Percentiles rank a stretch among this genome's conserved stretches.
Evolutionary conservation across 2,797 vertebrate genomes (phyloP).

Genomic region (Sebastes kiyomatsui): DNA sequence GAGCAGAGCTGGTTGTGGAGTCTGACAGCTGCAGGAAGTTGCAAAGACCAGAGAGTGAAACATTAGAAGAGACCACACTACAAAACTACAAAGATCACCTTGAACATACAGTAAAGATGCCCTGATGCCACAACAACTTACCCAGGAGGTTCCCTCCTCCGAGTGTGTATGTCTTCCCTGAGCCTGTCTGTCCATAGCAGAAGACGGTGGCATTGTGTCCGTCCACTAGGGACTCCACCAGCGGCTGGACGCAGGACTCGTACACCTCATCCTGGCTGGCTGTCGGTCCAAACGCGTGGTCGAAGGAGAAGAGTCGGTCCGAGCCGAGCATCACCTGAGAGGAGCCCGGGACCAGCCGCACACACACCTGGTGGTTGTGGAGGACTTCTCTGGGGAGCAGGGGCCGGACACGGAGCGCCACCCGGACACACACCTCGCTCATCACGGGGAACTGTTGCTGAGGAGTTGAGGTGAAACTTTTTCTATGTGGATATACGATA

Average conservation of each 20-base stretch:
- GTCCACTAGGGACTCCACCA: slow-evolving; percentile 84
- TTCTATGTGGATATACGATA: not conserved
- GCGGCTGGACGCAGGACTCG: slow-evolving; percentile 85
- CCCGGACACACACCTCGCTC: slow-evolving; percentile 88
- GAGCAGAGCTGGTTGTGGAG: too few species aligned
- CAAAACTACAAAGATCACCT: not conserved
- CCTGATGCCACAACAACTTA: slow-evolving; percentile 59
- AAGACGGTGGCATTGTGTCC: slow-evolving; percentile 93
- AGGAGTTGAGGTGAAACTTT: not conserved
- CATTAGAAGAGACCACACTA: not conserved
- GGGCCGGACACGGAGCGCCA: slow-evolving; percentile 91
- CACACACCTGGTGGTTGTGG: slow-evolving; percentile 86
- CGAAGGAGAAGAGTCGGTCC: slow-evolving; percentile 88
- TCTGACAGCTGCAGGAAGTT: not conserved
- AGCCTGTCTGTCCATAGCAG: slow-evolving; percentile 93
- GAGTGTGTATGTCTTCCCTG: slow-evolving; percentile 94
- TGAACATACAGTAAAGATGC: not conserved
- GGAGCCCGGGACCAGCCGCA: slow-evolving; percentile 82
- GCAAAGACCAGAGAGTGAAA: not conserved
- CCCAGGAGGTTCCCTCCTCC: slow-evolving; percentile 83
- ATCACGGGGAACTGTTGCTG: slow-evolving; percentile 48
- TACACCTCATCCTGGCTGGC: slow-evolving; percentile 89
- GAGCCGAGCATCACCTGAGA: slow-evolving; percentile 86
- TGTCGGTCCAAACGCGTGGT: slow-evolving; percentile 89
- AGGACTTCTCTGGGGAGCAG: slow-evolving; percentile 89